Percentiles rank a stretch among this genome's conserved stretches.
phyloP scores from a whole-genome alignment of 2,113 vertebrate genomes.

The Alectura lathami region DNA sequence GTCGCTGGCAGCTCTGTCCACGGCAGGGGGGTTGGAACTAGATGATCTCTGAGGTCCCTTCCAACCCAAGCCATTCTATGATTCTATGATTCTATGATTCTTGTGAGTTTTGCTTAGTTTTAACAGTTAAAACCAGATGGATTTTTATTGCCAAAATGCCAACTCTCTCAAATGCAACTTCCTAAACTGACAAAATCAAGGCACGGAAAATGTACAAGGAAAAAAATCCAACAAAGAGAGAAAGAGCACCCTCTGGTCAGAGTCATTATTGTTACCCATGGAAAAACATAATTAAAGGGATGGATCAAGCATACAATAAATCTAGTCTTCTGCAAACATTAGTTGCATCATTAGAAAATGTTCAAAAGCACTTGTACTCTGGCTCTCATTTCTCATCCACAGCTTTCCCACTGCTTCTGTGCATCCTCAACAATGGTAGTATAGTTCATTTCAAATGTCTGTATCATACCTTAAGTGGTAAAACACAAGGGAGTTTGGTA shows the following conservation, averaged over 20 bases:
- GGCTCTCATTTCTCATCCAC: background rate
- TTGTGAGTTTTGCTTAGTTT: background rate
- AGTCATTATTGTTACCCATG: background rate
- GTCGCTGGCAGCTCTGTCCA: too few species aligned
- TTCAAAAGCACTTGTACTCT: background rate
- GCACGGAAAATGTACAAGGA: background rate
- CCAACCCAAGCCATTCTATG: too few species aligned
- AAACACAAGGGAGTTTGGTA: slow-evolving; percentile 92
- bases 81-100: too few species aligned
- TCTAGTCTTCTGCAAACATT: background rate
- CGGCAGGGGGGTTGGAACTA: too few species aligned
- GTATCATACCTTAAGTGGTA: slow-evolving; percentile 92
- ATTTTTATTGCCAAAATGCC: background rate
- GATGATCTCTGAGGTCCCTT: too few species aligned
- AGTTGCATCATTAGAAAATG: background rate
- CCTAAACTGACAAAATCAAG: background rate
- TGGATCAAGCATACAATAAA: background rate
- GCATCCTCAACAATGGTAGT: background rate
- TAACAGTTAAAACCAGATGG: background rate
- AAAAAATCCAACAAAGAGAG: background rate
- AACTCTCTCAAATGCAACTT: background rate
- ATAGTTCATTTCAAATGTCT: background rate
- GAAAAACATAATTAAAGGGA: background rate
- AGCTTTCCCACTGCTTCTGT: background rate
- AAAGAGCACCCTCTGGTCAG: background rate